Base-by-base conservation (phyloP, 2,113 vertebrate genomes). In the Malurus melanocephalus region DNA sequence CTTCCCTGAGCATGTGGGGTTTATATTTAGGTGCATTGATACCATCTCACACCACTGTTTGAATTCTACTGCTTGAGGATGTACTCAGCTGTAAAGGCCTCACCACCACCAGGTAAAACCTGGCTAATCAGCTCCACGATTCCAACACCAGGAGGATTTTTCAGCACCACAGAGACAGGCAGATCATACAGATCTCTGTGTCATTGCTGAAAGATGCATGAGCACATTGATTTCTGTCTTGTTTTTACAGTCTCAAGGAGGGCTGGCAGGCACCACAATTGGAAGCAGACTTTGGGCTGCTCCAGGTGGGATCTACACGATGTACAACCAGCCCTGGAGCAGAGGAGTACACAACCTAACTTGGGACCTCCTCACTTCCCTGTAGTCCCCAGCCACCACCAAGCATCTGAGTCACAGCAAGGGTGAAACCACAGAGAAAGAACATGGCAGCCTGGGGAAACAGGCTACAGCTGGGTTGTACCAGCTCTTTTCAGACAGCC, bases 11-110 rank as follows among this genome's bases (percentile, higher is more conserved):
- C 21, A 67, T 4, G 3, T 33, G 12, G 27, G 16, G 28, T 66
- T 68, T 89, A 23, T 78, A 65, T 85, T 85, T 92, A 68, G 80
- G 42, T 3, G 14, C 80, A 87, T 71, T 85, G 89, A 82, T 51
- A 38, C 49, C 15, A 27, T 69, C 80, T 88, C 40, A 32, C 19
- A 56, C 24, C 53, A 38, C 32, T 12, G 12, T 22, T 86, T 61
- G 27, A 71, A 51, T 53, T 78, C 27, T 60, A 26, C 9, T 26
- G 2, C 45, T 57, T 71, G 38, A 49, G 27, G 18, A 43, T 11
- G 3, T 46, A 13, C 32, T 85, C 46, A 38, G 55, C 22, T 1
- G 0, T 53, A 68, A 83, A 86, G 43, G 6, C 20, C 40, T 71
- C 22, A 71, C 5, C 30, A 61, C 7, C 30, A 46, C 9, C 16